Evolutionary conservation across 2,113 vertebrate genomes (phyloP).

Genomic region (Corvus cornix): DNA sequence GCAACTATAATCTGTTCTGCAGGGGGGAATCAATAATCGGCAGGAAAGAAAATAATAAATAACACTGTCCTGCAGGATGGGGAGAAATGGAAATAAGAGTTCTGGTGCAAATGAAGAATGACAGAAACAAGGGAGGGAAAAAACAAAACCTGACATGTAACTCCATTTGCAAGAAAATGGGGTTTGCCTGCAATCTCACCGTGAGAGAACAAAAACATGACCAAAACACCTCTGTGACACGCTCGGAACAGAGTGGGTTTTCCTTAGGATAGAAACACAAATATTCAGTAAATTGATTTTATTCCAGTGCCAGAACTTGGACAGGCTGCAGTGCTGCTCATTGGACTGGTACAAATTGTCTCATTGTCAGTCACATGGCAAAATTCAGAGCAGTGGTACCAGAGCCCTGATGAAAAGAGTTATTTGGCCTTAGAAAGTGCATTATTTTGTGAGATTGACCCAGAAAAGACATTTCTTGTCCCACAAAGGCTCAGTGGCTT

Average conservation of each 20-base stretch:
- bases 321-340: neutral
- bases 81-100: slow-evolving; percentile 47
- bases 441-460: neutral
- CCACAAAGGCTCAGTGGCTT: neutral
- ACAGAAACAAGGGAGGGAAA: neutral
- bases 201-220: neutral
- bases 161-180: slow-evolving; percentile 49
- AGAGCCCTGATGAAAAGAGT: neutral
- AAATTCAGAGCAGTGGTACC: neutral
- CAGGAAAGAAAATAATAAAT: slow-evolving; percentile 64
- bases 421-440: neutral
- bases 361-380: neutral
- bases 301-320: neutral
- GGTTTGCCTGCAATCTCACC: neutral
- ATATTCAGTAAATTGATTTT: neutral
- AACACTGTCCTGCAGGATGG: slow-evolving; percentile 18
- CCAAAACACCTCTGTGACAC: neutral
- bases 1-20: neutral
- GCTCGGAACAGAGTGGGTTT: neutral
- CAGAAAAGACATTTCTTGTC: neutral
- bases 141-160: neutral
- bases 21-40: slow-evolving; percentile 32
- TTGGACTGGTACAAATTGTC: neutral
- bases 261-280: neutral
- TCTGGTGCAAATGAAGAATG: slow-evolving; percentile 59